These are phyloP conservation scores for Phoebastria nigripes DNA, from an alignment of 2,797 vertebrate species.

Conservation along the genomic window DNA sequence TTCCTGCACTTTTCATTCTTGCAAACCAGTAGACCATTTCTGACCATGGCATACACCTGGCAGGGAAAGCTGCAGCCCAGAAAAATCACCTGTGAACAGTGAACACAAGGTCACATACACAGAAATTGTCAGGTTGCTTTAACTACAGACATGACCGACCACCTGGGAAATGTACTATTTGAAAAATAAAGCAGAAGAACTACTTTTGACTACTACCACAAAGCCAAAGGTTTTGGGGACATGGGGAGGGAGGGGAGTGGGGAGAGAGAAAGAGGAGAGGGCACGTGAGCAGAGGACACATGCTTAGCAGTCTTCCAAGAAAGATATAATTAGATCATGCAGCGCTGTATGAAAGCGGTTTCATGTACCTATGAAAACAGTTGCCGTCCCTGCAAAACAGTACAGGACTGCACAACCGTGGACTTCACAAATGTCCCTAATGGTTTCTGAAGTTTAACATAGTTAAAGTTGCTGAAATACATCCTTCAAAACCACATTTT, in stretches of 20 bases:
- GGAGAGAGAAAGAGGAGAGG: neutral
- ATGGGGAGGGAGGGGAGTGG: neutral
- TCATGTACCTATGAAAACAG: neutral
- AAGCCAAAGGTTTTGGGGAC: neutral
- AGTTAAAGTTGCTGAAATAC: neutral
- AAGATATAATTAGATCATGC: slow-evolving; percentile 42
- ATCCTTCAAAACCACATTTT: neutral
- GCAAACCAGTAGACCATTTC: neutral
- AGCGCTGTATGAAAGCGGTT: neutral
- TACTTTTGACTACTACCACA: neutral
- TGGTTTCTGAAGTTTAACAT: neutral
- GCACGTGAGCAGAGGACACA: neutral
- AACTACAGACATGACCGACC: neutral
- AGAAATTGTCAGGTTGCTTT: neutral
- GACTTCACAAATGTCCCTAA: neutral
- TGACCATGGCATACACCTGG: neutral
- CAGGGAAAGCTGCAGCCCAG: neutral
- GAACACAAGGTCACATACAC: neutral
- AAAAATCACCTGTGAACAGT: neutral
- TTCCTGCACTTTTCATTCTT: neutral
- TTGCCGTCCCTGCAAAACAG: neutral
- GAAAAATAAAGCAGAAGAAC: neutral
- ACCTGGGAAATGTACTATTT: neutral
- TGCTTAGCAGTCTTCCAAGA: slow-evolving; percentile 18
- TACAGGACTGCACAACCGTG: neutral